phyloP scores from a whole-genome alignment of 2,888 invertebrate species.

The Acanthococcus lagerstroemiae region DNA sequence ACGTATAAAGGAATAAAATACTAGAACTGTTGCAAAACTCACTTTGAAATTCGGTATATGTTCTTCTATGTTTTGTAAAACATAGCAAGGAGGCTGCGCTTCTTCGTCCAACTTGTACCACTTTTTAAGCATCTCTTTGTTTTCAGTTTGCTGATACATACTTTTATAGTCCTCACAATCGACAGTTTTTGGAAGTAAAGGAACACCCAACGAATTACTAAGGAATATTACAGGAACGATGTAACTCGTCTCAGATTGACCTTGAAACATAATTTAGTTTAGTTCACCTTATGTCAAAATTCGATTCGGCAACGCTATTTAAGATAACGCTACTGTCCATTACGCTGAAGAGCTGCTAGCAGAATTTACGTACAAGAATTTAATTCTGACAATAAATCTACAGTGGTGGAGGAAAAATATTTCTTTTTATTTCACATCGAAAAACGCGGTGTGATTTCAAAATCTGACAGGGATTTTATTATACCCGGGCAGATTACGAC shows the following conservation, averaged over 20 bases:
- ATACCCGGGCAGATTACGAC: too few relatives aligned
- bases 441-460: too few relatives aligned
- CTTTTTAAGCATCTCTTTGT: conserved; percentile 41
- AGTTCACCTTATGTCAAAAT: too few relatives aligned
- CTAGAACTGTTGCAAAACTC: conserved; percentile 28
- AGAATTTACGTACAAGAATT: too few relatives aligned
- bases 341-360: too few relatives aligned
- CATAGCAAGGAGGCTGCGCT: conserved; percentile 58
- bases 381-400: too few relatives aligned
- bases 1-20: not conserved
- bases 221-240: conserved; percentile 68
- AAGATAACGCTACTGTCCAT: too few relatives aligned
- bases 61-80: conserved; percentile 52
- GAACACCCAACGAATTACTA: conserved; percentile 65
- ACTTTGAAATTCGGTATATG: conserved; percentile 48
- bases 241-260: conserved; percentile 63
- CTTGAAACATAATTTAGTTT: too few relatives aligned
- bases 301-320: too few relatives aligned
- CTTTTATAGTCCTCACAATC: conserved; percentile 70
- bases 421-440: too few relatives aligned
- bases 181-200: conserved; percentile 64
- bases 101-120: conserved; percentile 61
- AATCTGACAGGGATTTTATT: too few relatives aligned
- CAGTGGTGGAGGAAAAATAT: too few relatives aligned
- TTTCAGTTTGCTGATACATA: conserved; percentile 55